Base-by-base conservation (phyloP, 1,140 invertebrate genomes). In the Drosophila ananassae region DNA sequence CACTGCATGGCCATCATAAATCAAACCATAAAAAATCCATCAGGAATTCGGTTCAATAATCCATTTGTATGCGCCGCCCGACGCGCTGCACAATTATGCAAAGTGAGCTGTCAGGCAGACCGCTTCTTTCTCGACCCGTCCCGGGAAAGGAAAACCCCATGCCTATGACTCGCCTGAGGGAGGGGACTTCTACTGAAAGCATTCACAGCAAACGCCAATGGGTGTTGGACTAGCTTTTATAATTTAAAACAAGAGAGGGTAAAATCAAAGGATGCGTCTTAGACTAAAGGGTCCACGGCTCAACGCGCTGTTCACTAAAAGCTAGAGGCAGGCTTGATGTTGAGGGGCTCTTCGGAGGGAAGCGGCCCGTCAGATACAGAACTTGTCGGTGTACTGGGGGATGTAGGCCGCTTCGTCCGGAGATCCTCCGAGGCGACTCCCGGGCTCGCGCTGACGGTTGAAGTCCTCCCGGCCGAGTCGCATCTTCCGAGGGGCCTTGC, bases 21-120 rank as follows among this genome's bases (percentile, higher is more conserved):
- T 89, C 84, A 89, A 89, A 79, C 67, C 83, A 89, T 89, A 89
- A 83, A 83, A 84, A 84, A 84, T 59, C 22, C 46, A 47, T 30
- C 59, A 51, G 37, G 48, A 52, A 66, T 89, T 79, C 62, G 73
- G 76, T 83, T 89, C 83, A 77, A 89, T 89, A 89, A 87, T 83
- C 81, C 79, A 89, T 89, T 89, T 77, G 76, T 89, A 89, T 87
- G 75, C 83, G 44, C 25, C 53, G 59, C 63, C 71, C 51, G 71
- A 76, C 53, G 73, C 63, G 56, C 44, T 58, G 67, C 75, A 89
- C 83, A 87, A 89, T 89, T 87, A 87, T 89, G 83, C 84, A 89
- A 83, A 89, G 79, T 79, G 79, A 89, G 67, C 83, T 79, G 83
- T 89, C 83, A 89, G 77, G 24, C 34, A 34, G 22, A 32, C 34